Conservation (phyloP, 2,113 vertebrate genomes). For the Burhinus oedicnemus region DNA sequence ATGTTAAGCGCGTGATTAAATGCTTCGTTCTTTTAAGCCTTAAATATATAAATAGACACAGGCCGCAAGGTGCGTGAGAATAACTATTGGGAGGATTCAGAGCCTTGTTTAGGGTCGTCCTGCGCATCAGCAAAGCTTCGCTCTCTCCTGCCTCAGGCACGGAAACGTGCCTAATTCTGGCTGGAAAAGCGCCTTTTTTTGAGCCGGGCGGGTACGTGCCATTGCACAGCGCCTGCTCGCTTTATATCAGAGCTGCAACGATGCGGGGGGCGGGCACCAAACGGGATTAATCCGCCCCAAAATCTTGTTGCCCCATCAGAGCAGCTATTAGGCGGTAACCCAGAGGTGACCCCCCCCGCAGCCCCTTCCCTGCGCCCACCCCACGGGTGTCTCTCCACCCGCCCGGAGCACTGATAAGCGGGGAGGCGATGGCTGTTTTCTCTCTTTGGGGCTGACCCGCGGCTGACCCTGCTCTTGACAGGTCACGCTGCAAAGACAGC, state of each 20-base stretch:
- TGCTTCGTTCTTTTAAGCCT: background rate
- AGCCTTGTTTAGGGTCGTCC: background rate
- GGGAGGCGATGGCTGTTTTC: slow-evolving; percentile 29
- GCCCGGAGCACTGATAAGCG: background rate
- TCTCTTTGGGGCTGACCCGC: slow-evolving; percentile 40
- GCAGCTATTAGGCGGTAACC: background rate
- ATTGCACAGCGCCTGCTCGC: accelerated
- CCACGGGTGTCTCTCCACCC: background rate
- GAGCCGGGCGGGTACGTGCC: background rate
- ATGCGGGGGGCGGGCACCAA: background rate
- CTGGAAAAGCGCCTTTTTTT: background rate
- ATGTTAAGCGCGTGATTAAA: background rate
- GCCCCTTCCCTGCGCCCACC: background rate
- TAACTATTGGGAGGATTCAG: background rate
- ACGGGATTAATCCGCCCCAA: background rate
- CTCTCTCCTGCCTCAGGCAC: too few species aligned
- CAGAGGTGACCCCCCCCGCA: slow-evolving; percentile 25
- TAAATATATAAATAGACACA: background rate
- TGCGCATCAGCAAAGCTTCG: background rate
- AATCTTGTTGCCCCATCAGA: background rate
- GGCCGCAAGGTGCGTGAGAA: background rate
- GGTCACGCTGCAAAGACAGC: background rate
- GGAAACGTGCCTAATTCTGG: background rate
- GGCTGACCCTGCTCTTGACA: slow-evolving; percentile 41
- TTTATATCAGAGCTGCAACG: accelerated